Evolutionary conservation across 2,797 vertebrate genomes (phyloP).

Genomic region (Melanotaenia boesemani): DNA sequence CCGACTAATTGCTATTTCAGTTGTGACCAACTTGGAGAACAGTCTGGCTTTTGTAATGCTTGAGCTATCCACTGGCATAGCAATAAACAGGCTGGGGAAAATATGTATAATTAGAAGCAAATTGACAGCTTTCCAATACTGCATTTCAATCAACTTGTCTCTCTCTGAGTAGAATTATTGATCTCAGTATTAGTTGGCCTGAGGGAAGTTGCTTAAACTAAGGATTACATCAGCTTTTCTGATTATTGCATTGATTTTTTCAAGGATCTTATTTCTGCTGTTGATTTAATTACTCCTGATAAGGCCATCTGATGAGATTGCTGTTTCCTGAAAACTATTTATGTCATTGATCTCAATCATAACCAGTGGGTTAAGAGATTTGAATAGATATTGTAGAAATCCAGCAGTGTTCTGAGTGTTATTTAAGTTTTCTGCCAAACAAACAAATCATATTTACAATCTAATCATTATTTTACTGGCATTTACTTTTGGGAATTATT

Average conservation of each 20-base stretch:
- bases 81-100: constrained; percentile 2
- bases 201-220: constrained; percentile 32
- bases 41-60: not conserved
- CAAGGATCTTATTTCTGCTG: constrained; percentile 23
- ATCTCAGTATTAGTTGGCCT: constrained; percentile 32
- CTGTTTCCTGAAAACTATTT: not conserved
- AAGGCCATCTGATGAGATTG: not conserved
- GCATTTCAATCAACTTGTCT: constrained; percentile 13
- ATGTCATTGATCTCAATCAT: not conserved
- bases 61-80: not conserved
- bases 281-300: constrained; percentile 33
- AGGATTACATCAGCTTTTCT: constrained; percentile 35
- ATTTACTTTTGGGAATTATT: not conserved
- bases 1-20: not conserved
- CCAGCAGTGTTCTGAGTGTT: not conserved
- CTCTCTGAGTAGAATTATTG: constrained; percentile 31
- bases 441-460: not conserved
- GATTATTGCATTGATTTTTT: constrained; percentile 31
- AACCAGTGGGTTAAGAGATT: not conserved
- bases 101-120: constrained; percentile 4
- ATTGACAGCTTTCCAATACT: constrained; percentile 32
- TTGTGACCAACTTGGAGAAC: not conserved
- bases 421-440: constrained; percentile 4
- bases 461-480: not conserved
- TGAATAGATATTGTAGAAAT: not conserved